A percentile compares a stretch with the other conserved stretches of the same genome.
Conservation (phyloP, 2,797 vertebrate species). For the Percopsis omiscomaycus region DNA sequence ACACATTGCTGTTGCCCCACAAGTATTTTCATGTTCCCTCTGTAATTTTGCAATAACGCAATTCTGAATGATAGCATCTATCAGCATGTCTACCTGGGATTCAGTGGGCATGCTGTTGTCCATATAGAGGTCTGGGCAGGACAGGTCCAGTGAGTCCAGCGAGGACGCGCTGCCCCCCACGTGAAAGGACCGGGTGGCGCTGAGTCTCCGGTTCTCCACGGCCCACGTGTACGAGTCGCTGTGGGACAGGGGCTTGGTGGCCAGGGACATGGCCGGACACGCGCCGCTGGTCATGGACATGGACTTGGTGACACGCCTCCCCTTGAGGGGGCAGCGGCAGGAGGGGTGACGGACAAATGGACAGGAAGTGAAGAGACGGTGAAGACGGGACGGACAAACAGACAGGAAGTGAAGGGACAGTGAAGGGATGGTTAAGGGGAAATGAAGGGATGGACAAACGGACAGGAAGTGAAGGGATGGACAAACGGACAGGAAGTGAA, state of each 20-base stretch:
- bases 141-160: constrained; percentile 66
- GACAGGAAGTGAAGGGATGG: constrained; percentile 1
- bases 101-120: constrained; percentile 71
- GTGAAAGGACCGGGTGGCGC: constrained; percentile 34
- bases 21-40: too few relatives aligned
- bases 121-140: constrained; percentile 53
- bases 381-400: neutral
- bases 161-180: constrained; percentile 52
- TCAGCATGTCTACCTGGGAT: constrained; percentile 58
- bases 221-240: constrained; percentile 86
- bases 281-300: constrained; percentile 66
- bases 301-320: constrained; percentile 66
- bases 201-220: constrained; percentile 78
- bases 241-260: constrained; percentile 68
- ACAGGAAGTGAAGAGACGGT: constrained; percentile 37
- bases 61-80: neutral
- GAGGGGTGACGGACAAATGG: constrained; percentile 21
- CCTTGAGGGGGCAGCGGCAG: constrained; percentile 63
- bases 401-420: neutral
- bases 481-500: neutral
- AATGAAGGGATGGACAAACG: constrained; percentile 19
- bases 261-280: constrained; percentile 32
- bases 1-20: too few relatives aligned
- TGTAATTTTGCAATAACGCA: too few relatives aligned
- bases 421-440: constrained; percentile 4